These are phyloP conservation scores for Idaea dimidiata DNA, from an alignment of 2,888 invertebrate genomes.

Conservation along the genomic window DNA sequence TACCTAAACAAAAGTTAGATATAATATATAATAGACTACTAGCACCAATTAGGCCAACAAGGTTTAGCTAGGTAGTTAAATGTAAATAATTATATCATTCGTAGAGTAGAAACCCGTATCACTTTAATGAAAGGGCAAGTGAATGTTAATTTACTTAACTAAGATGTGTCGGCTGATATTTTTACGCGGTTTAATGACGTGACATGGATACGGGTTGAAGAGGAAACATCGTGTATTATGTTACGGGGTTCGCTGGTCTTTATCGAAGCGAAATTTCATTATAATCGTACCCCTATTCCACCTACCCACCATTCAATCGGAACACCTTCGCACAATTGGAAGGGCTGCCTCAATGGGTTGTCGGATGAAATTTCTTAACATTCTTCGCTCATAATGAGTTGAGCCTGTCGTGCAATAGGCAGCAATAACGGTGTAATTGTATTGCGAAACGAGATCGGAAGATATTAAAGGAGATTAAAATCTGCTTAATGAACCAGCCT, in stretches of 20 bases:
- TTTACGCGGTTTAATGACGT: conserved; percentile 73
- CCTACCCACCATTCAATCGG: conserved; percentile 73
- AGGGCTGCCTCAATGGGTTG: conserved; percentile 78
- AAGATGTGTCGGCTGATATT: conserved; percentile 76
- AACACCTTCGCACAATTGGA: conserved; percentile 79
- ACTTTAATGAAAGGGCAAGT: conserved; percentile 41
- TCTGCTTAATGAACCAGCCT: conserved; percentile 64
- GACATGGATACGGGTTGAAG: conserved; percentile 75
- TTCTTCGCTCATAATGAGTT: conserved; percentile 75
- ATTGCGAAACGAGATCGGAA: conserved; percentile 70
- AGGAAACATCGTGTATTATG: conserved; percentile 79
- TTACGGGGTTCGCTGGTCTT: conserved; percentile 76
- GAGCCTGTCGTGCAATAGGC: conserved; percentile 74
- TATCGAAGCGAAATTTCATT: conserved; percentile 78
- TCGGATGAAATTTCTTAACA: conserved; percentile 80
- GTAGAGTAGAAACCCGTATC: conserved; percentile 16
- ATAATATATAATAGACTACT: not conserved
- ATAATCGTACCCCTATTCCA: conserved; percentile 74
- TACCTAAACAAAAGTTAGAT: not conserved
- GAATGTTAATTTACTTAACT: conserved; percentile 65
- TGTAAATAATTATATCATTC: not conserved
- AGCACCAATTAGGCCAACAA: not conserved
- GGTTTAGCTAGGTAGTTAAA: not conserved
- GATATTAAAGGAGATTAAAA: conserved; percentile 74
- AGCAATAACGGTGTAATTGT: conserved; percentile 77